Evolutionary conservation across 37 sponge, comb jelly and placozoan genomes (phyloP).

Genomic region (Bolinopsis microptera): DNA sequence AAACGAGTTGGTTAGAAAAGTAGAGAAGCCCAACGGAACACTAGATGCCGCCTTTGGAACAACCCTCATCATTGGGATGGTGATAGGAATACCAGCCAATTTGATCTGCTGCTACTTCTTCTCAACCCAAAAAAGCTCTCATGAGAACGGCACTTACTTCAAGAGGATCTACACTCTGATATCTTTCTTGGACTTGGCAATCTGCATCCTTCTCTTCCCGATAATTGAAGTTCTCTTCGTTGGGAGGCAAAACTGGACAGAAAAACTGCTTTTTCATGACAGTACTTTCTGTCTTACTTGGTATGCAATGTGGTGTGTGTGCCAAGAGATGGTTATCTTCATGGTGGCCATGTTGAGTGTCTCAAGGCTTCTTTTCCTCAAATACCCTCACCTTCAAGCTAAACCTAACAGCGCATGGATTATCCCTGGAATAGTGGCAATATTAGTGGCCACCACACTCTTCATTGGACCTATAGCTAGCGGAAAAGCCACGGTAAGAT

Average conservation of each 20-base stretch:
- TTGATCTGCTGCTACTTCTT: background rate
- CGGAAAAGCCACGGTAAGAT: background rate
- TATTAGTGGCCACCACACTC: background rate
- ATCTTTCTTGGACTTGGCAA: background rate
- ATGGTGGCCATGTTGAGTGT: background rate
- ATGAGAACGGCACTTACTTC: background rate
- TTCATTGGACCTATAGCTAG: background rate
- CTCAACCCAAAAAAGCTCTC: background rate
- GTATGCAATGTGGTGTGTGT: background rate
- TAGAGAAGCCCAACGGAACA: no score
- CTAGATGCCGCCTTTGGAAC: background rate
- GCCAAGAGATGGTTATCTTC: background rate
- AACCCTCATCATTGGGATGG: background rate
- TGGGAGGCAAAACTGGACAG: background rate
- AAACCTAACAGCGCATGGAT: background rate
- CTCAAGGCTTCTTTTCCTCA: background rate
- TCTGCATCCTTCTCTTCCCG: background rate
- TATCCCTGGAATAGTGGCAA: background rate
- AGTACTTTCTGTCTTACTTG: background rate
- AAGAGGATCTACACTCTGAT: background rate
- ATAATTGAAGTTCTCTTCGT: background rate
- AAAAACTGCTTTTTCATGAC: background rate
- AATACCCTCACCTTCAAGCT: background rate
- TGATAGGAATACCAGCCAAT: background rate
- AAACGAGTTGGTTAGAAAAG: no score